Base-by-base conservation (phyloP, 2,797 vertebrate genomes). In the Pelochelys cantorii region DNA sequence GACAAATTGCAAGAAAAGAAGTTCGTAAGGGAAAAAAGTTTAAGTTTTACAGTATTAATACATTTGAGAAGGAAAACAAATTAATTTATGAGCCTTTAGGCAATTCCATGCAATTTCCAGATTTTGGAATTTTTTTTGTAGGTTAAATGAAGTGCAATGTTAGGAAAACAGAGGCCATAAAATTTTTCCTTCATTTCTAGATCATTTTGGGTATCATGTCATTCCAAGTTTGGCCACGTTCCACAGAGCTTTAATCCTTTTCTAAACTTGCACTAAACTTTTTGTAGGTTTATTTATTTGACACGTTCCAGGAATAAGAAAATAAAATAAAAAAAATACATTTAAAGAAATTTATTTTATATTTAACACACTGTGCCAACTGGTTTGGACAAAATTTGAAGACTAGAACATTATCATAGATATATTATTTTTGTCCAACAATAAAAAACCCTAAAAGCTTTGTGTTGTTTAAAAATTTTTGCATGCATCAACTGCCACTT, bases 231-330 rank as follows among this genome's bases (percentile, higher is more conserved):
- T 22, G 5, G 29, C 4, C 4, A 4, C 2, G 53, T 7, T 31
- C 12, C 6, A 52, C 14, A 86, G 42, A 87, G 55, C 56, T 85
- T 54, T 54, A 54, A 79, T 79, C 53, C 84, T 88, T 31, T 42
- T 83, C 88, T 86, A 91, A 71, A 42, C 68, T 83, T 65, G 59
- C 83, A 91, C 14, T 54, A 11, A 92, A 87, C 34, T 89, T 92
- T 57, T n/a, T 75, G n/a, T 77, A 74, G 27, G 23, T 9, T 13
- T 20, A 56, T 48, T 29, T 92, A 2, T 88, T 93, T 89, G 75
- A 71, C 74, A 92, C 20, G 83, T 53, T 23, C 31, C 68, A 85
- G 62, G 57, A 94, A 5, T 4, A 2, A 34, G 55, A 82, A 95
- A 89, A 60, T 20, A 17, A 31, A 88, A 87, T 12, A 6, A 2